Conservation (phyloP, 2,888 invertebrate species). For the Dynastes tityus region DNA sequence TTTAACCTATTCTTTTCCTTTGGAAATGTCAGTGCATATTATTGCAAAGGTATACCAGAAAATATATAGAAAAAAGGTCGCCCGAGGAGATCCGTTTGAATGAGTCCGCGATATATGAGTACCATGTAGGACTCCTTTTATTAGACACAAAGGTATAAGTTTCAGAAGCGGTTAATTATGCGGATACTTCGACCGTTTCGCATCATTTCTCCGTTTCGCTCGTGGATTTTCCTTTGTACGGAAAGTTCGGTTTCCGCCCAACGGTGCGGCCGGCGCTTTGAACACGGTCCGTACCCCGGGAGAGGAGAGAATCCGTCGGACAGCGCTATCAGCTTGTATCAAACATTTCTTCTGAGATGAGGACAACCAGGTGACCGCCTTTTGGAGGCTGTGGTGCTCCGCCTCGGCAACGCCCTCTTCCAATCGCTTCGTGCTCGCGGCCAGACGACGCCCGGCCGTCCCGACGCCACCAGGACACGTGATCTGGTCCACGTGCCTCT, state of each 20-base stretch:
- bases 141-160: not conserved
- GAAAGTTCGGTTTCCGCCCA: conserved; percentile 20
- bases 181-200: conserved; percentile 29
- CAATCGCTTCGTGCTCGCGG: conserved; percentile 61
- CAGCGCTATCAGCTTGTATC: conserved; percentile 29
- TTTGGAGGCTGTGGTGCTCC: conserved; percentile 62
- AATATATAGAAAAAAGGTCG: too few species aligned
- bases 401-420: conserved; percentile 64
- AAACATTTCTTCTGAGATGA: conserved; percentile 51
- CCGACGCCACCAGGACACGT: conserved; percentile 61
- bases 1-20: too few species aligned
- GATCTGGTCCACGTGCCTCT: conserved; percentile 66
- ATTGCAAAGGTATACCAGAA: too few species aligned
- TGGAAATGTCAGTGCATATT: too few species aligned
- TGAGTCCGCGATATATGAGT: too few species aligned
- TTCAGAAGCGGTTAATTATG: conserved; percentile 30
- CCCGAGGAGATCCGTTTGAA: too few species aligned
- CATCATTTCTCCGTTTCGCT: conserved; percentile 17
- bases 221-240: not conserved
- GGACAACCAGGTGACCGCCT: conserved; percentile 62
- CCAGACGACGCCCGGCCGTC: conserved; percentile 59
- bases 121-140: not conserved
- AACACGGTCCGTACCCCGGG: not conserved
- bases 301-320: conserved; percentile 20
- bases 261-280: conserved; percentile 3